Conservation (phyloP, 2,113 vertebrate species). For the Sceloporus undulatus region DNA sequence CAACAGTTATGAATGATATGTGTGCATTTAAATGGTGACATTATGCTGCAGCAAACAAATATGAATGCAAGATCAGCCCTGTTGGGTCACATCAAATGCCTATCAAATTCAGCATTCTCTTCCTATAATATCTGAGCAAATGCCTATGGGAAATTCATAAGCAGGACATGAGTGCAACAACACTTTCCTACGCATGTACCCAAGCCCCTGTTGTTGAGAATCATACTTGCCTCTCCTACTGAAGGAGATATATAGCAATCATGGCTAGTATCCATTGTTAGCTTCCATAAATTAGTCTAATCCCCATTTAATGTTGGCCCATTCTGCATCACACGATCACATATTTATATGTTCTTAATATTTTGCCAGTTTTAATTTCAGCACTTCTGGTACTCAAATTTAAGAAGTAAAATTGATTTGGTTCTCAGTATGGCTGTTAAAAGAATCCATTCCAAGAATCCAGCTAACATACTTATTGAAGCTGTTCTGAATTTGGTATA, state of each 20-base stretch:
- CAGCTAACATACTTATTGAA: not conserved
- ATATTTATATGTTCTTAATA: not conserved
- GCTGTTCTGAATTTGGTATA: not conserved
- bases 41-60: not conserved
- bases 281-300: not conserved
- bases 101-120: not conserved
- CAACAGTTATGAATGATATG: not conserved
- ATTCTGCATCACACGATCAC: not conserved
- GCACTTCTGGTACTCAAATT: not conserved
- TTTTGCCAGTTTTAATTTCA: not conserved
- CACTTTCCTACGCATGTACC: not conserved
- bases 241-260: not conserved
- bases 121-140: not conserved
- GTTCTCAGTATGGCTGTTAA: not conserved
- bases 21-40: not conserved
- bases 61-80: not conserved
- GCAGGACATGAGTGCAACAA: too few species aligned
- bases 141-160: not conserved
- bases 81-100: not conserved
- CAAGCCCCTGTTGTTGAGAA: not conserved
- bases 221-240: not conserved
- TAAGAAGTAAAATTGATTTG: not conserved
- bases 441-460: not conserved
- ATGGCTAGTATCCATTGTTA: not conserved
- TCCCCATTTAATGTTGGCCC: not conserved